Conservation (phyloP, 2,113 vertebrate genomes). For the Rhabdornis inornatus region DNA sequence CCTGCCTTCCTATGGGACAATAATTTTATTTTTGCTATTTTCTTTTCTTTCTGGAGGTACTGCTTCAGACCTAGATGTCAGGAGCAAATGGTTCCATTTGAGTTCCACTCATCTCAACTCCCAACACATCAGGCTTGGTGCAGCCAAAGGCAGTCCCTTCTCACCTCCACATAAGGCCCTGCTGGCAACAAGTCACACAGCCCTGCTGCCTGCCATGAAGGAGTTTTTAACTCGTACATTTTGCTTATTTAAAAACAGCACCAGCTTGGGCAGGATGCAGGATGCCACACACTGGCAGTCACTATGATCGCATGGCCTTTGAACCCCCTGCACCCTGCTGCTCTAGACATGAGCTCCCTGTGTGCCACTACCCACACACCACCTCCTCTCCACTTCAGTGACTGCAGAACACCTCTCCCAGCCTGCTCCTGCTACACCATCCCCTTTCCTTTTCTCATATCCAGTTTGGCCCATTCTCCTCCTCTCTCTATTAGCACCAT, state of each 20-base stretch:
- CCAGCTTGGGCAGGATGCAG: neutral
- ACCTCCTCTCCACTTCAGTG: neutral
- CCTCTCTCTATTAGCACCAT: neutral
- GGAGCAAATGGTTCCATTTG: neutral
- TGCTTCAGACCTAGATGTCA: neutral
- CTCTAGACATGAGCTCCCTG: neutral
- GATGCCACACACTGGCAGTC: neutral
- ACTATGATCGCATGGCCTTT: neutral
- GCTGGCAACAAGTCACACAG: neutral
- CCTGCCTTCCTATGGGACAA: neutral
- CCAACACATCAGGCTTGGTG: fast-evolving
- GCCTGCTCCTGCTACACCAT: neutral
- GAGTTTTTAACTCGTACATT: neutral
- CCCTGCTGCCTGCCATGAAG: neutral
- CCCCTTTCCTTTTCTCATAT: neutral
- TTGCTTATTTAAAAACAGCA: neutral
- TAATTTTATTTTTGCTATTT: neutral
- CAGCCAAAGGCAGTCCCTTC: neutral
- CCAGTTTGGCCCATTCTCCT: neutral
- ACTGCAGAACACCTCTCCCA: neutral
- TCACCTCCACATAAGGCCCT: fast-evolving
- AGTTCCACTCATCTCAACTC: neutral
- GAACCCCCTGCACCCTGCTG: neutral
- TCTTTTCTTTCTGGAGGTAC: neutral
- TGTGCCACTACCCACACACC: fast-evolving